phyloP scores from a whole-genome alignment of 2,888 invertebrate genomes.

The Drosophila antonietae region DNA sequence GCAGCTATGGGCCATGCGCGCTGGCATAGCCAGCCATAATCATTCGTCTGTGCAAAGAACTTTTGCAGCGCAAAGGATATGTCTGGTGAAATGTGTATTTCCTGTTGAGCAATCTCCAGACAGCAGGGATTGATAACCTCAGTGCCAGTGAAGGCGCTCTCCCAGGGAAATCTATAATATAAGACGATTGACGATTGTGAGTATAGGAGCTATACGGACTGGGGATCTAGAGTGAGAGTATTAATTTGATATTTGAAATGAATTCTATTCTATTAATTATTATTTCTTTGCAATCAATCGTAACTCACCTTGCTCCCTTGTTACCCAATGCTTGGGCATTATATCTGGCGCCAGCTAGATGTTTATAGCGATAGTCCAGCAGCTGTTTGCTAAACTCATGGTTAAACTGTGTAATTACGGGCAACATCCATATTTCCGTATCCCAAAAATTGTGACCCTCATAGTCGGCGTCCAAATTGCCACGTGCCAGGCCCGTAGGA shows the following conservation, averaged over 20 bases:
- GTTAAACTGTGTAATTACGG: conserved; percentile 86
- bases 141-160: conserved; percentile 87
- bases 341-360: conserved; percentile 85
- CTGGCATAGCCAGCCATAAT: conserved; percentile 77
- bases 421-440: conserved; percentile 88
- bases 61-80: conserved; percentile 86
- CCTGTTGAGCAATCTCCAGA: conserved; percentile 86
- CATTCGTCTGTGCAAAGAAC: conserved; percentile 73
- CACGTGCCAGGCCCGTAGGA: conserved; percentile 86
- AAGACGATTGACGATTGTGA: not conserved
- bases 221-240: no score
- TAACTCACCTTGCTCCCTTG: conserved; percentile 84
- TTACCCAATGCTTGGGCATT: conserved; percentile 86
- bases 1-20: conserved; percentile 86
- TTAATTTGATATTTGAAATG: not conserved
- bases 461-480: conserved; percentile 81
- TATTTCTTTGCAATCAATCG: no score
- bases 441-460: conserved; percentile 88
- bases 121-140: conserved; percentile 88
- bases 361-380: conserved; percentile 86
- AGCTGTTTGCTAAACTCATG: conserved; percentile 85
- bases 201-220: no score
- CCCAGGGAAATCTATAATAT: conserved; percentile 87
- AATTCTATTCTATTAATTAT: not conserved
- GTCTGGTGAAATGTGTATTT: conserved; percentile 87